These are phyloP conservation scores for Scaptomyza hsui DNA, from an alignment of 1,140 invertebrate genomes.

Conservation along the genomic window DNA sequence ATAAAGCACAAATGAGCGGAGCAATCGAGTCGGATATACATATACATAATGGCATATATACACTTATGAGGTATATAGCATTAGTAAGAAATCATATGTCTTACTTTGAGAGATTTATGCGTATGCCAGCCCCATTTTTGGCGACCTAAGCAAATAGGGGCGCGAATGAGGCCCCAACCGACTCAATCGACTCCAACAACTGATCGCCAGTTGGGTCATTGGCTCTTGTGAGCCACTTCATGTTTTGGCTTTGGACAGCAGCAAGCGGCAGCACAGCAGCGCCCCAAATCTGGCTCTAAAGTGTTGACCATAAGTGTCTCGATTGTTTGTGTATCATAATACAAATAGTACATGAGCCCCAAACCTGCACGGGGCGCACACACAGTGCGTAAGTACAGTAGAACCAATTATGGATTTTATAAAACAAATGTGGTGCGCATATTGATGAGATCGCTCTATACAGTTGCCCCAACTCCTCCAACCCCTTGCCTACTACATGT, in stretches of 20 bases:
- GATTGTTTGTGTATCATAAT: conserved; percentile 82
- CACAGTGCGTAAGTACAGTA: conserved; percentile 82
- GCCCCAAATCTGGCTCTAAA: conserved; percentile 82
- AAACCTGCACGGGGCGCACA: conserved; percentile 26
- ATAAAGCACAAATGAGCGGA: conserved; percentile 69
- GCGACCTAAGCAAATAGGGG: conserved; percentile 81
- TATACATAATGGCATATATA: conserved; percentile 15
- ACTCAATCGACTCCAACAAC: conserved; percentile 25
- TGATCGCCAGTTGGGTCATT: conserved; percentile 68
- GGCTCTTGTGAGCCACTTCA: conserved; percentile 59
- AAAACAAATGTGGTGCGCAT: conserved; percentile 82
- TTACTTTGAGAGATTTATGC: conserved; percentile 79
- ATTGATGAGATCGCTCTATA: conserved; percentile 60
- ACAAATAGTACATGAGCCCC: conserved; percentile 43
- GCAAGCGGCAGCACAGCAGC: conserved; percentile 18
- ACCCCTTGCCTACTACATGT: neutral
- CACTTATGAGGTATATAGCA: conserved; percentile 49
- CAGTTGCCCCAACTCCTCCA: neutral
- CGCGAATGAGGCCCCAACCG: conserved; percentile 54
- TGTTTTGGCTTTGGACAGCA: conserved; percentile 41
- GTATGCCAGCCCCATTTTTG: conserved; percentile 79
- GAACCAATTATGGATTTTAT: conserved; percentile 84
- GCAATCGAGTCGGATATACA: conserved; percentile 33
- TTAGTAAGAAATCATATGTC: conserved; percentile 79
- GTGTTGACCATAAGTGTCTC: conserved; percentile 82